Evolutionary conservation across 2,113 vertebrate genomes (phyloP), one percentile per base, ranked within the genome.

Genomic region (Sclerurus mexicanus): DNA sequence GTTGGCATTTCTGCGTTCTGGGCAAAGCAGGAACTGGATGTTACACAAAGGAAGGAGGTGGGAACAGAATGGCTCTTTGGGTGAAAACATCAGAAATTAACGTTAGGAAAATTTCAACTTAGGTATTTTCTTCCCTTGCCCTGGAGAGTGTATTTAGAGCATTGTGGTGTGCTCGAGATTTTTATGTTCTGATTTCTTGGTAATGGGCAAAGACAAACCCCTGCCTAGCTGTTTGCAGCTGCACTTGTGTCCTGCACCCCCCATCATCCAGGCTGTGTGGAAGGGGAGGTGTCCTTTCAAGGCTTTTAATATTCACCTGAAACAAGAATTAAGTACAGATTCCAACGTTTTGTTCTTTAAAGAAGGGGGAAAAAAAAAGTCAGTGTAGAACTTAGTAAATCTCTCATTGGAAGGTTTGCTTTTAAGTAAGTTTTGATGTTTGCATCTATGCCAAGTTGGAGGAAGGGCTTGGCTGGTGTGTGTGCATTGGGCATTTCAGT

Each of bases 41-140:
- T 77, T 58, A 30, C 42, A 66, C 18, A 37, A 88, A 80, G 14
- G 27, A 72, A 35, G 23, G 31, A 0, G 1, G 52, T 89, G 66
- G 64, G 10, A 69, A 23, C 0, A 0, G 19, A 76, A 73, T 22
- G 12, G 37, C 27, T 83, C 58, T 92, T 69, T 19, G 8, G 5
- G 5, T 77, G 37, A 77, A 77, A 93, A 76, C 16, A 44, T 30
- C 16, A 67, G 78, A 82, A 93, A 40, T 23, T 21, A n/a, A n/a
- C n/a, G 18, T 44, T 75, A 46, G 66, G 39, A 88, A 76, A 88
- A 73, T 20, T 18, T 19, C 6, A 81, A 49, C 8, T 18, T 12
- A 10, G 35, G 4, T 67, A 5, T 55, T 94, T 69, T 74, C 19
- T 77, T 31, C 17, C 67, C 10, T 75, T 18, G 7, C 31, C 21